These are phyloP conservation scores for Fulmarus glacialis DNA, from an alignment of 2,113 vertebrate genomes.

Conservation along the genomic window DNA sequence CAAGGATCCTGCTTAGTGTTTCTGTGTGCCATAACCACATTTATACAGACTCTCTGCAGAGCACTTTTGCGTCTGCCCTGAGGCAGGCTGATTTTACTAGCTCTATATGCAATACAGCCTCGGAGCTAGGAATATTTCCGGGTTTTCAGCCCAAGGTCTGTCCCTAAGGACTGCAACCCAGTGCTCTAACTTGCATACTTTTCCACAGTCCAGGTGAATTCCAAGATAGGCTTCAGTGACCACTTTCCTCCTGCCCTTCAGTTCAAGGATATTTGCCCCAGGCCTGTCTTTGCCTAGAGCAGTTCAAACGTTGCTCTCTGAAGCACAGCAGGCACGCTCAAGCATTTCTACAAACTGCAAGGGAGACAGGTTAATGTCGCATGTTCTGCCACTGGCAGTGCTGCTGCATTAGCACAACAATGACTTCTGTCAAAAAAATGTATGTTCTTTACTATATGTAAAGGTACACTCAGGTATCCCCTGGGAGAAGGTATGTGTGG, in stretches of 20 bases:
- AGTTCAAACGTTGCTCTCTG: neutral
- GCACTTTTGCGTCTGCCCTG: neutral
- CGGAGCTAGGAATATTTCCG: rapidly evolving
- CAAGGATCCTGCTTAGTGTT: neutral
- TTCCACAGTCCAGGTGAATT: neutral
- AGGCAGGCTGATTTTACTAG: rapidly evolving
- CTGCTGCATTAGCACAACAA: neutral
- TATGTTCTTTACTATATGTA: rapidly evolving
- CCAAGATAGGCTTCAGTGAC: rapidly evolving
- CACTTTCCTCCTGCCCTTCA: neutral
- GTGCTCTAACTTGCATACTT: neutral
- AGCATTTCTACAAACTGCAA: rapidly evolving
- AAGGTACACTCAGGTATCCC: neutral
- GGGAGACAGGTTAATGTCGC: rapidly evolving
- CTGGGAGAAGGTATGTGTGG: neutral
- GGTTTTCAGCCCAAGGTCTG: neutral
- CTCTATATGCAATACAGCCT: neutral
- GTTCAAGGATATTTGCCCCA: neutral
- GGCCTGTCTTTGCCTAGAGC: neutral
- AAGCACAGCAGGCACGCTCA: neutral
- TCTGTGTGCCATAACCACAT: neutral
- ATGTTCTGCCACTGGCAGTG: neutral
- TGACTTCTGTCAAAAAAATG: neutral
- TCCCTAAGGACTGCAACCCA: neutral
- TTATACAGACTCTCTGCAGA: neutral